Evolutionary conservation across 2,888 invertebrate genomes (phyloP).

Genomic region (Stramonita haemastoma): DNA sequence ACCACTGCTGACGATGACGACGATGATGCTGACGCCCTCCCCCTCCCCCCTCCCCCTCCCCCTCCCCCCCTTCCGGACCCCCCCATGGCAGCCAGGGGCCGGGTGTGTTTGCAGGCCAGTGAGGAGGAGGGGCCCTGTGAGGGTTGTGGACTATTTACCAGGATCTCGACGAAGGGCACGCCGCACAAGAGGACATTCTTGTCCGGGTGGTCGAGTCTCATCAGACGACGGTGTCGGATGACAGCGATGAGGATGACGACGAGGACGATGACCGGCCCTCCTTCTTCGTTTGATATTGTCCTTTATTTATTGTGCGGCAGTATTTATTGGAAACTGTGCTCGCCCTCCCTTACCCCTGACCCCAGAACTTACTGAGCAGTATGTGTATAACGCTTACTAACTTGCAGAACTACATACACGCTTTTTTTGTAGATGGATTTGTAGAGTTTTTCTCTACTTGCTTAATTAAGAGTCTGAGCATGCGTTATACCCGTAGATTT

Average conservation of each 20-base stretch:
- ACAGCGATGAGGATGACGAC: neutral
- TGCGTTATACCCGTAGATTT: too few species aligned
- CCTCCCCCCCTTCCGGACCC: too few species aligned
- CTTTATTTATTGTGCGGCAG: neutral
- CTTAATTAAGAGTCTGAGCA: too few species aligned
- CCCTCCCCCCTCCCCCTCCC: neutral
- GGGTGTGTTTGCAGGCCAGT: neutral
- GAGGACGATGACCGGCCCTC: slow-evolving; percentile 18
- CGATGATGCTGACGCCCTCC: neutral
- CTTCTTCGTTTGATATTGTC: slow-evolving; percentile 38
- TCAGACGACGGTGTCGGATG: neutral
- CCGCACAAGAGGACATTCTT: slow-evolving; percentile 13
- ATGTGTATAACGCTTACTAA: neutral
- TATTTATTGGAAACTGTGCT: neutral
- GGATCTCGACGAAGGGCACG: neutral
- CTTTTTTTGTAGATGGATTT: too few species aligned
- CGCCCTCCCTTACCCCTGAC: neutral
- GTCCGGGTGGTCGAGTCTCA: slow-evolving; percentile 28
- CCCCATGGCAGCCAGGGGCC: neutral
- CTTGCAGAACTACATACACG: too few species aligned
- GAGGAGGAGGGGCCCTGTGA: neutral
- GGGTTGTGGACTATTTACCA: neutral
- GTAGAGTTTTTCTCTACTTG: too few species aligned
- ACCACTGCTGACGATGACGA: too few species aligned
- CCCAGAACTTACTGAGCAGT: neutral